Percentiles rank a stretch among this genome's conserved stretches.
phyloP scores from a whole-genome alignment of 2,888 invertebrate species.

The Drosophila fulvimacula region DNA sequence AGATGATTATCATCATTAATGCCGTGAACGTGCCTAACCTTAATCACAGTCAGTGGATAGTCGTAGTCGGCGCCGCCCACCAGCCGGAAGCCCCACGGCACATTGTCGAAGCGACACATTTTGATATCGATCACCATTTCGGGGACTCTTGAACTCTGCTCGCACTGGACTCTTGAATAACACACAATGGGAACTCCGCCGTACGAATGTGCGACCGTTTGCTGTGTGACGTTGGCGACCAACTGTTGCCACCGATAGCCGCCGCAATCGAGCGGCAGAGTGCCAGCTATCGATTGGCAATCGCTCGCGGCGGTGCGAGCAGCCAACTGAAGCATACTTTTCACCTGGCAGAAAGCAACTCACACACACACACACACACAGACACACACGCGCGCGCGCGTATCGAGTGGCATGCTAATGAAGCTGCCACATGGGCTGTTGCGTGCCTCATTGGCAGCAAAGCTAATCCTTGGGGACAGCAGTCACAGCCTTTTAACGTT shows the following conservation, averaged over 20 bases:
- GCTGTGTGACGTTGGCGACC: conserved; percentile 62
- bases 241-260: conserved; percentile 64
- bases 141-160: not conserved
- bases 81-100: conserved; percentile 92
- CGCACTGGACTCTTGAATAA: conserved; percentile 2
- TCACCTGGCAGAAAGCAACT: conserved; percentile 39
- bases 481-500: conserved; percentile 65
- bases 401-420: conserved; percentile 69
- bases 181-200: not conserved
- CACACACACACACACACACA: conserved; percentile 10
- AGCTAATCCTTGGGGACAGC: conserved; percentile 66
- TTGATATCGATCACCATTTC: conserved; percentile 90
- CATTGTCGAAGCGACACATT: conserved; percentile 87
- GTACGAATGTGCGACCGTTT: conserved; percentile 30
- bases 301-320: conserved; percentile 23
- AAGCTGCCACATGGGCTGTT: conserved; percentile 36
- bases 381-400: no score
- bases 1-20: conserved; percentile 11
- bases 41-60: conserved; percentile 90
- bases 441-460: conserved; percentile 11
- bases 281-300: conserved; percentile 44
- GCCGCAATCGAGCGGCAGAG: conserved; percentile 27
- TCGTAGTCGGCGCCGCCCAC: conserved; percentile 91
- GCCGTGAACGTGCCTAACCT: conserved; percentile 86
- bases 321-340: conserved; percentile 71